phyloP scores from a whole-genome alignment of 2,888 invertebrate species.

The Melanchra persicariae region DNA sequence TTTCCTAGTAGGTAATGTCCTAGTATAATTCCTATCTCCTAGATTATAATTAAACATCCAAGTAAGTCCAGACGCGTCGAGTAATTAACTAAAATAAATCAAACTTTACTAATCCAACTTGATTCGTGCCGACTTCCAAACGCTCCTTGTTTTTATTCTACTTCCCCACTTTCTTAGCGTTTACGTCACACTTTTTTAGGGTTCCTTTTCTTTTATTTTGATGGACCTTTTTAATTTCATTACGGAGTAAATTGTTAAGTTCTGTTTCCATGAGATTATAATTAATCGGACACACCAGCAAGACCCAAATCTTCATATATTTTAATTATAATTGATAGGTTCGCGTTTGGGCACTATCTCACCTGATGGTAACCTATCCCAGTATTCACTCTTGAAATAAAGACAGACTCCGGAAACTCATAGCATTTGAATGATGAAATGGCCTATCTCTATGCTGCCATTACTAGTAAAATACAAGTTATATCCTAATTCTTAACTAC shows the following conservation, averaged over 20 bases:
- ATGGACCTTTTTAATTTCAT: neutral
- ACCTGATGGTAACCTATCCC: no score
- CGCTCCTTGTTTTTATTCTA: conserved; percentile 59
- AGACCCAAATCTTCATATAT: neutral
- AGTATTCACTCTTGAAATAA: no score
- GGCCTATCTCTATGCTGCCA: no score
- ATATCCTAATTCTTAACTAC: no score
- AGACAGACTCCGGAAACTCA: no score
- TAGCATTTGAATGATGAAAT: no score
- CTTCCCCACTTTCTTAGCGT: conserved; percentile 48
- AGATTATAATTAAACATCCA: conserved; percentile 42
- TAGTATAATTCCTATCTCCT: conserved; percentile 34
- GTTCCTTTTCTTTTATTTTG: conserved; percentile 5
- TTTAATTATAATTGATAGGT: no score
- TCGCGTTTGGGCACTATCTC: no score
- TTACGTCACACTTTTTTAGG: conserved; percentile 22
- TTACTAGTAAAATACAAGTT: no score
- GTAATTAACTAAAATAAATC: conserved; percentile 70
- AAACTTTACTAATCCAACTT: conserved; percentile 70
- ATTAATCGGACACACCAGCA: neutral
- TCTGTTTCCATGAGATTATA: neutral
- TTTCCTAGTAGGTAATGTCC: neutral
- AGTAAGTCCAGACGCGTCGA: conserved; percentile 40
- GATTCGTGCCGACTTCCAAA: conserved; percentile 49
- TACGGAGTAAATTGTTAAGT: neutral